Conservation (phyloP, 1,140 invertebrate species). For the Plodia interpunctella region DNA sequence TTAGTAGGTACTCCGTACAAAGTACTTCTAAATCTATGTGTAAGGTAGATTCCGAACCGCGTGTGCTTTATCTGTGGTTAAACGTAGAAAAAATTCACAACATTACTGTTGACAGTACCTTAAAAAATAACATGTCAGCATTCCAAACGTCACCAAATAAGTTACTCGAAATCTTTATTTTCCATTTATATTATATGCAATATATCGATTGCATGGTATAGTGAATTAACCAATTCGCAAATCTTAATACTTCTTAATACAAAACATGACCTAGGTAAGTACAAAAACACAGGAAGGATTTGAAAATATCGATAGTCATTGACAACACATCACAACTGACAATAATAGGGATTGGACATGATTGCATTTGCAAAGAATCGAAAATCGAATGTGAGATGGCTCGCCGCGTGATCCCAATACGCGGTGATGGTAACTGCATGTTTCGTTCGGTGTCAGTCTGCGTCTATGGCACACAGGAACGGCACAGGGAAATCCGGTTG, state of each 20-base stretch:
- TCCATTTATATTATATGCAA: too few relatives aligned
- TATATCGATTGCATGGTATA: too few relatives aligned
- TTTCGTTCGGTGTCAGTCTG: slow-evolving; percentile 62
- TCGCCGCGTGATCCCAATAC: slow-evolving; percentile 45
- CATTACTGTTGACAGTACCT: background rate
- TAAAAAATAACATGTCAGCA: background rate
- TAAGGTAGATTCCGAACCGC: too few relatives aligned
- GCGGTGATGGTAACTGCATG: slow-evolving; percentile 62
- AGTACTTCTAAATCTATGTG: too few relatives aligned
- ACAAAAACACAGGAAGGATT: background rate
- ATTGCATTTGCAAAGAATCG: slow-evolving; percentile 9
- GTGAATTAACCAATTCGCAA: background rate
- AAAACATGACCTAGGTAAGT: background rate
- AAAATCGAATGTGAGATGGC: slow-evolving; percentile 32
- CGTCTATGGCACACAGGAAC: slow-evolving; percentile 57
- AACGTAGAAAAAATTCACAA: background rate
- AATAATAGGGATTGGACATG: slow-evolving; percentile 12
- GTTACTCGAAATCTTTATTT: background rate
- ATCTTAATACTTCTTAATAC: background rate
- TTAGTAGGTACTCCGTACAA: too few relatives aligned
- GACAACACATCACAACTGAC: background rate
- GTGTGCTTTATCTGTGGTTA: too few relatives aligned
- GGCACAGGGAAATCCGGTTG: slow-evolving; percentile 50
- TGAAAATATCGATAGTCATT: background rate
- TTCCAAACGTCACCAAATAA: background rate